Conservation (phyloP, 2,113 vertebrate species). For the Pelusios castaneus region DNA sequence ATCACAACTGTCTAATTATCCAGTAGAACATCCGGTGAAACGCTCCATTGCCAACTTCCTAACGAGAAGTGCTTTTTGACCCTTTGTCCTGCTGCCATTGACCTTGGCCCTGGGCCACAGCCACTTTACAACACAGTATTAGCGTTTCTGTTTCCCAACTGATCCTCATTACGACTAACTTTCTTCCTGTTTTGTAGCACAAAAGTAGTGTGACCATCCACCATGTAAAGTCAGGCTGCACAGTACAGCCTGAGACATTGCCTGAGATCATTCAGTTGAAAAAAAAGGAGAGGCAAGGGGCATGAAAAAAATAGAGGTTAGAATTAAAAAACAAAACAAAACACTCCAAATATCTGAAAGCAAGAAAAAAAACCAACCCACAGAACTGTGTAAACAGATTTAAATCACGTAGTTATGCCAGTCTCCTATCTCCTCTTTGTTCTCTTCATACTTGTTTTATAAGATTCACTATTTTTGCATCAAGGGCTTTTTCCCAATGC, state of each 20-base stretch:
- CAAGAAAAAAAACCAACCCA: neutral
- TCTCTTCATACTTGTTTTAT: accelerated
- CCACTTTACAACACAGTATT: conserved; percentile 15
- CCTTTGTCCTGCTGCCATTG: conserved; percentile 29
- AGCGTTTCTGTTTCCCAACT: conserved; percentile 45
- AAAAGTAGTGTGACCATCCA: conserved; percentile 16
- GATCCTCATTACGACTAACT: conserved; percentile 38
- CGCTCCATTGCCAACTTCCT: conserved; percentile 54
- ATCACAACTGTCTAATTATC: neutral
- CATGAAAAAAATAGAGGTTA: neutral
- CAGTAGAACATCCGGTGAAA: conserved; percentile 33
- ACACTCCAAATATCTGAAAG: neutral
- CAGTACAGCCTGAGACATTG: neutral
- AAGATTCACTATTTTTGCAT: neutral
- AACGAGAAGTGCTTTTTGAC: conserved; percentile 43
- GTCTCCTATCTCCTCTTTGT: neutral
- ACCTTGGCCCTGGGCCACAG: conserved; percentile 35
- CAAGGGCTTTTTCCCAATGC: neutral
- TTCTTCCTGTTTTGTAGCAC: conserved; percentile 66
- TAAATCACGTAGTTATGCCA: accelerated
- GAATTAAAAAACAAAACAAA: neutral
- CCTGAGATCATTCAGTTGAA: neutral
- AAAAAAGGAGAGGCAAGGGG: neutral
- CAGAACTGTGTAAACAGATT: neutral
- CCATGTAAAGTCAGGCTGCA: neutral